These are phyloP conservation scores for Equus przewalskii DNA, from an alignment of 2,113 vertebrate genomes.

Conservation along the genomic window DNA sequence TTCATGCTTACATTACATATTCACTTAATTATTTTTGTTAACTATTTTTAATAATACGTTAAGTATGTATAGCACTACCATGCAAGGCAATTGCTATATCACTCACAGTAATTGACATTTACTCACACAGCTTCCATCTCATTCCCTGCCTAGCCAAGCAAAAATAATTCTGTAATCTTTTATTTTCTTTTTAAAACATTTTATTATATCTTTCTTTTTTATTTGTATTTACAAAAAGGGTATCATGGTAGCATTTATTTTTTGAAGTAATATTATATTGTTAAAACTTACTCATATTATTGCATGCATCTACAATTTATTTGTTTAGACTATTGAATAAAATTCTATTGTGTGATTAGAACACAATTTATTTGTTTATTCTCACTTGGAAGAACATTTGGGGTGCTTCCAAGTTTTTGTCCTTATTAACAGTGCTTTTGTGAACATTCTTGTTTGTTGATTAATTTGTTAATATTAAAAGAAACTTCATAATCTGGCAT, in stretches of 20 bases:
- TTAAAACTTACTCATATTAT: not conserved
- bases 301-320: not conserved
- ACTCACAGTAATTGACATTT: not conserved
- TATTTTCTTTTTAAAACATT: not conserved
- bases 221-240: not conserved
- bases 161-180: not conserved
- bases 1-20: not conserved
- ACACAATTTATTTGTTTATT: not conserved
- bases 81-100: not conserved
- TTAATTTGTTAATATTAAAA: constrained; percentile 32
- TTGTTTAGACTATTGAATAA: not conserved
- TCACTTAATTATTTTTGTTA: not conserved
- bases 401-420: not conserved
- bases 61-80: not conserved
- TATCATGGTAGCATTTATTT: not conserved
- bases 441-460: not conserved
- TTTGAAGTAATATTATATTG: not conserved
- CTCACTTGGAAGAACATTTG: constrained; percentile 22
- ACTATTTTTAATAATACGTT: not conserved
- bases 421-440: not conserved
- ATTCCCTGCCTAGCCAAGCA: not conserved
- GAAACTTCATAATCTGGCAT: not conserved
- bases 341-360: not conserved
- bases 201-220: not conserved
- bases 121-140: not conserved